Evolutionary conservation across 2,797 vertebrate species (phyloP).

Genomic region (Notolepis coatsorum): DNA sequence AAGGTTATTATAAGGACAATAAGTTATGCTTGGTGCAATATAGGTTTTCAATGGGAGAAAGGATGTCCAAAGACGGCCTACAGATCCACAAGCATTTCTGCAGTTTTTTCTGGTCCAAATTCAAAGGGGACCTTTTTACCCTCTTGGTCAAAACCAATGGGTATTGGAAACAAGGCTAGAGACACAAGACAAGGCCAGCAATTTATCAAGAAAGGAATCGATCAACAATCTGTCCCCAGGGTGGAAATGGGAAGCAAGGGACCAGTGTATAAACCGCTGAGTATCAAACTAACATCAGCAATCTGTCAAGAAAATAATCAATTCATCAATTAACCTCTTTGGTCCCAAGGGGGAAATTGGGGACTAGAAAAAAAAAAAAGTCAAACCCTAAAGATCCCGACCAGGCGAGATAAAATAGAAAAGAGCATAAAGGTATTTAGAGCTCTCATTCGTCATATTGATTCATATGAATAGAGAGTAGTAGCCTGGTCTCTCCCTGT

Average conservation of each 20-base stretch:
- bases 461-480: conserved; percentile 31
- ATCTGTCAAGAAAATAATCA: not conserved
- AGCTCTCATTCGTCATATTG: conserved; percentile 37
- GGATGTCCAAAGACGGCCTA: no score
- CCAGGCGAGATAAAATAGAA: conserved; percentile 13
- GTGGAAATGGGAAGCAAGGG: no score
- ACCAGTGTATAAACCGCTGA: no score
- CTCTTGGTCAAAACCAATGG: not conserved
- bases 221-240: no score
- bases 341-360: conserved; percentile 10
- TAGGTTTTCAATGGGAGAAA: no score
- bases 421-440: conserved; percentile 20
- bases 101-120: no score
- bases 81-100: no score
- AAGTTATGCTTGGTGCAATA: no score
- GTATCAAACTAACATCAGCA: not conserved
- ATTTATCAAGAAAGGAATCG: not conserved
- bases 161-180: not conserved
- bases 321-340: conserved; percentile 11
- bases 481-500: conserved; percentile 38
- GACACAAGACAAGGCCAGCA: not conserved
- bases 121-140: no score
- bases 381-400: conserved; percentile 12
- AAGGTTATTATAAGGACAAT: no score
- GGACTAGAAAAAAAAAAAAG: not conserved